Percentiles rank a stretch among this genome's conserved stretches.
Conservation (phyloP, 2,888 invertebrate genomes). For the Cryptosula pallasiana region DNA sequence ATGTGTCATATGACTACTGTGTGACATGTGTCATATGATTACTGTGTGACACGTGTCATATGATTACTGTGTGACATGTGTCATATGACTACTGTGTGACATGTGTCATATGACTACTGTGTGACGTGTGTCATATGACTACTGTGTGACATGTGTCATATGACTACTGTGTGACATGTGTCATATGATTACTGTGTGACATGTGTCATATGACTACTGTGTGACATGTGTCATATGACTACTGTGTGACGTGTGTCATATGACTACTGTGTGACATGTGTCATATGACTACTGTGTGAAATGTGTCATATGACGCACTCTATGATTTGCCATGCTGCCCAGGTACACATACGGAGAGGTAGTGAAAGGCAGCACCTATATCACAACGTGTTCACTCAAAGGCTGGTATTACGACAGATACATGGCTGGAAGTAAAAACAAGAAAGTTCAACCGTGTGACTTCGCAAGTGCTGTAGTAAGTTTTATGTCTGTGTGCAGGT, state of each 20-base stretch:
- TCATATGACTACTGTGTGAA: neutral
- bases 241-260: neutral
- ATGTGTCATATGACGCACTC: neutral
- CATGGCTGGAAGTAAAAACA: no score
- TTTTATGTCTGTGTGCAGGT: neutral
- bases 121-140: neutral
- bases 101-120: neutral
- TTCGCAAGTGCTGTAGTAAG: neutral
- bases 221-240: neutral
- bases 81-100: neutral
- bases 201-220: neutral
- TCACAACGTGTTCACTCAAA: neutral
- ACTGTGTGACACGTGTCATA: neutral
- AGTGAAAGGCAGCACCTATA: neutral
- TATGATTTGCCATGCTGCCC: neutral
- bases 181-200: neutral
- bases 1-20: neutral
- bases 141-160: neutral
- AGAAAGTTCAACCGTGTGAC: neutral
- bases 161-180: neutral
- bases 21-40: neutral
- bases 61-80: neutral
- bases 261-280: neutral
- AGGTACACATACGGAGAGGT: slow-evolving; percentile 22
- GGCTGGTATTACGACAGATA: neutral